These are phyloP conservation scores for Tethea ocularis DNA, from an alignment of 2,888 invertebrate species.

Conservation along the genomic window DNA sequence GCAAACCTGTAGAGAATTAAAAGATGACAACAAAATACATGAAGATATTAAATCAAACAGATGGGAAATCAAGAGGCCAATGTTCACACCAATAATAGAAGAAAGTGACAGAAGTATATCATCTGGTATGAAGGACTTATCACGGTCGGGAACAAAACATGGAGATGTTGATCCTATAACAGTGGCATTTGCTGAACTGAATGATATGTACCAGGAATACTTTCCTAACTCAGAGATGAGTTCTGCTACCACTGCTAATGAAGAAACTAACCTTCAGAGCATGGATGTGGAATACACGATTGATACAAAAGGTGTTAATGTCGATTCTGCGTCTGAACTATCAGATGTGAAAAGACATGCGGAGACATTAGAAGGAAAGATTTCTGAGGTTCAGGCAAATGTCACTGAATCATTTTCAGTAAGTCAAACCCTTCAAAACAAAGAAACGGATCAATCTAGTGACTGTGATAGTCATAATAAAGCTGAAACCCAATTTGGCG, in stretches of 20 bases:
- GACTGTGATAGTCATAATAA: constrained; percentile 28
- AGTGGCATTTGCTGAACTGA: constrained; percentile 76
- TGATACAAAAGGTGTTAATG: constrained; percentile 51
- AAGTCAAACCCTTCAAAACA: constrained; percentile 73
- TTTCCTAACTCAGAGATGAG: constrained; percentile 59
- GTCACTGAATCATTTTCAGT: constrained; percentile 81
- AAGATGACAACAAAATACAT: constrained; percentile 38
- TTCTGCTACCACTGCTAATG: constrained; percentile 39
- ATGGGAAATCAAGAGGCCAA: constrained; percentile 59
- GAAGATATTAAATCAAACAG: constrained; percentile 55
- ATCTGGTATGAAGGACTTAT: constrained; percentile 52
- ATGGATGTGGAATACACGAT: constrained; percentile 42
- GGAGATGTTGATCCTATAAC: constrained; percentile 65
- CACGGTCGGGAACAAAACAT: constrained; percentile 38
- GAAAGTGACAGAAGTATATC: constrained; percentile 69
- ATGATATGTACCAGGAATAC: constrained; percentile 68
- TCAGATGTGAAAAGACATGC: constrained; percentile 81
- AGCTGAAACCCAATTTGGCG: constrained; percentile 59
- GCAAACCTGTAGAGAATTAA: constrained; percentile 63
- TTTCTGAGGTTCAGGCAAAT: constrained; percentile 82
- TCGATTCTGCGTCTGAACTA: constrained; percentile 80
- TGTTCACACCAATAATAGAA: constrained; percentile 74
- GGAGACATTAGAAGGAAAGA: constrained; percentile 67
- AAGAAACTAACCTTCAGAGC: constrained; percentile 41
- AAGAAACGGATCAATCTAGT: constrained; percentile 32